Evolutionary conservation across 2,797 vertebrate genomes (phyloP).

Genomic region (Lutjanus argentimaculatus): DNA sequence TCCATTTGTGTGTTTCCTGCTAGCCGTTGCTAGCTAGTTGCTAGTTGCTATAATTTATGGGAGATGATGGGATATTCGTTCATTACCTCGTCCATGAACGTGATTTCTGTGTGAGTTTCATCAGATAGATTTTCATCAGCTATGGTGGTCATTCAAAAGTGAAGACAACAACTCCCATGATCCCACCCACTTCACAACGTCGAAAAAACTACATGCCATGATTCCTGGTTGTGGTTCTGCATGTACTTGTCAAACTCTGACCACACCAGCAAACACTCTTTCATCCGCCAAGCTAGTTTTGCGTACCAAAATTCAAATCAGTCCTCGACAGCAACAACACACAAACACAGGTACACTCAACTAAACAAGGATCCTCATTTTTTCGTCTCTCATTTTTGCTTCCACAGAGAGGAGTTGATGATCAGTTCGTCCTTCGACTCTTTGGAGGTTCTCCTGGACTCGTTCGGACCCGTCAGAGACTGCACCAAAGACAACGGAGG

Average conservation of each 20-base stretch:
- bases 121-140: too few relatives aligned
- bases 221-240: not conserved
- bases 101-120: too few relatives aligned
- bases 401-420: conserved; percentile 95
- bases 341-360: not conserved
- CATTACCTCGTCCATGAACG: too few relatives aligned
- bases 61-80: too few relatives aligned
- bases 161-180: too few relatives aligned
- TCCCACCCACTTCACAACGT: too few relatives aligned
- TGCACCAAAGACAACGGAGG: conserved; percentile 97
- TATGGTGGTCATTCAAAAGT: too few relatives aligned
- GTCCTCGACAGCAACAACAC: not conserved
- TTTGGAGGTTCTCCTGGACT: conserved; percentile 97
- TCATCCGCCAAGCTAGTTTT: not conserved
- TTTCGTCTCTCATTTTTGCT: not conserved
- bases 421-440: conserved; percentile 98
- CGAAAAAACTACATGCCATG: too few relatives aligned
- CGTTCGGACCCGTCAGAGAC: conserved; percentile 97
- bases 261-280: not conserved
- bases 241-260: too few relatives aligned
- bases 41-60: too few relatives aligned
- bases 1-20: too few relatives aligned
- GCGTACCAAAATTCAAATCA: not conserved
- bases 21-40: too few relatives aligned
- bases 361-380: not conserved